Evolutionary conservation across 1,140 invertebrate genomes (phyloP).

Genomic region (Bombus consobrinus): DNA sequence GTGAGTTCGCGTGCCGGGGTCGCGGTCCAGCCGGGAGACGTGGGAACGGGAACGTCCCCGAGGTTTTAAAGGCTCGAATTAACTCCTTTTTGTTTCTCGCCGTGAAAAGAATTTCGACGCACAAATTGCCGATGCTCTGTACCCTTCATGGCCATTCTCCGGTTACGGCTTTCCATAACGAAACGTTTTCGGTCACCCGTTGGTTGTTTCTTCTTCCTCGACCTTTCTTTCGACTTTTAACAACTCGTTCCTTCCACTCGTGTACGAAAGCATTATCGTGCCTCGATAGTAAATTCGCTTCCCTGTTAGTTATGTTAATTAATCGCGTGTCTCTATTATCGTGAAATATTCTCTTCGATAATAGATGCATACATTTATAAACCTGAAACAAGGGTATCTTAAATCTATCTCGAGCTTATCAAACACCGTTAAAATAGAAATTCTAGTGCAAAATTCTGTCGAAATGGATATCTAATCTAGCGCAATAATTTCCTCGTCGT

Average conservation of each 20-base stretch:
- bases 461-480: no score
- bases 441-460: no score
- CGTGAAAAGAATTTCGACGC: slow-evolving; percentile 47
- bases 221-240: background rate
- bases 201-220: background rate
- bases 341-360: no score
- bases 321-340: no score
- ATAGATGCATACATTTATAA: no score
- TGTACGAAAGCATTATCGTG: slow-evolving; percentile 4
- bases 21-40: slow-evolving; percentile 63
- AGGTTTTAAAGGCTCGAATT: slow-evolving; percentile 70
- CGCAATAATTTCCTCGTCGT: no score
- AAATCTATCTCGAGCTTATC: no score
- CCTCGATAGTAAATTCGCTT: no score
- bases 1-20: slow-evolving; percentile 70
- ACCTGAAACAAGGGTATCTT: no score
- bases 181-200: slow-evolving; percentile 45
- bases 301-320: no score
- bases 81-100: slow-evolving; percentile 66
- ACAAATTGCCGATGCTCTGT: slow-evolving; percentile 55
- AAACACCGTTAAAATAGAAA: no score
- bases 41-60: slow-evolving; percentile 72
- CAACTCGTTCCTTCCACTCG: background rate
- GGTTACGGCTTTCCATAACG: slow-evolving; percentile 48
- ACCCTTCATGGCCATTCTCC: slow-evolving; percentile 4